These are phyloP conservation scores for Graptemys geographica DNA, from an alignment of 2,797 vertebrate species.

Conservation along the genomic window DNA sequence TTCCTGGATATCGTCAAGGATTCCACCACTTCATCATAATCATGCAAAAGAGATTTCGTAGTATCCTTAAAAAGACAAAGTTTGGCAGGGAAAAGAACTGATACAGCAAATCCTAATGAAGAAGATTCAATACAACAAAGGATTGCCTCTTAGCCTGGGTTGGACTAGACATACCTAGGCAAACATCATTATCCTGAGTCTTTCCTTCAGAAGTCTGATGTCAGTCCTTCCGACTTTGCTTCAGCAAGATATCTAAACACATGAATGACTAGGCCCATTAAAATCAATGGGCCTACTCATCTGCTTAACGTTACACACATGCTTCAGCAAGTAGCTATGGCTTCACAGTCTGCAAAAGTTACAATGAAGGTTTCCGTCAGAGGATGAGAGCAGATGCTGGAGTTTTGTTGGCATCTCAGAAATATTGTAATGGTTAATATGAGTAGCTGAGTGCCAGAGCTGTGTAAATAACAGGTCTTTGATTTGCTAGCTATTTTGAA, in stretches of 20 bases:
- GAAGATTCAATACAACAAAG: fast-evolving
- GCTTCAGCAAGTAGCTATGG: background rate
- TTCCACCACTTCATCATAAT: background rate
- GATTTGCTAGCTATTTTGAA: too few species aligned
- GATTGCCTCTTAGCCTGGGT: fast-evolving
- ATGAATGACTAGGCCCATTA: background rate
- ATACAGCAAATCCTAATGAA: background rate
- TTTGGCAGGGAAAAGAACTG: background rate
- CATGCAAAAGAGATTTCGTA: background rate
- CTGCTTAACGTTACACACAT: background rate
- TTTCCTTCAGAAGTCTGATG: background rate
- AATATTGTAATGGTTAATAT: background rate
- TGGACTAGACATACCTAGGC: background rate
- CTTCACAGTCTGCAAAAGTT: background rate
- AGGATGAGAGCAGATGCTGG: background rate
- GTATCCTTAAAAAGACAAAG: background rate
- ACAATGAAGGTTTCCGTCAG: background rate
- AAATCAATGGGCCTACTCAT: background rate
- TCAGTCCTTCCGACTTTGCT: background rate
- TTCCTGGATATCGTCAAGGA: background rate
- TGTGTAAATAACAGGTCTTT: too few species aligned
- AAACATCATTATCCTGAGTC: background rate
- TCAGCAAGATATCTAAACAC: background rate
- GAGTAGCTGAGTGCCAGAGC: background rate
- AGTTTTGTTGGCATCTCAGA: background rate